Conservation (phyloP, 2,797 vertebrate species). For the Coregonus sp. region DNA sequence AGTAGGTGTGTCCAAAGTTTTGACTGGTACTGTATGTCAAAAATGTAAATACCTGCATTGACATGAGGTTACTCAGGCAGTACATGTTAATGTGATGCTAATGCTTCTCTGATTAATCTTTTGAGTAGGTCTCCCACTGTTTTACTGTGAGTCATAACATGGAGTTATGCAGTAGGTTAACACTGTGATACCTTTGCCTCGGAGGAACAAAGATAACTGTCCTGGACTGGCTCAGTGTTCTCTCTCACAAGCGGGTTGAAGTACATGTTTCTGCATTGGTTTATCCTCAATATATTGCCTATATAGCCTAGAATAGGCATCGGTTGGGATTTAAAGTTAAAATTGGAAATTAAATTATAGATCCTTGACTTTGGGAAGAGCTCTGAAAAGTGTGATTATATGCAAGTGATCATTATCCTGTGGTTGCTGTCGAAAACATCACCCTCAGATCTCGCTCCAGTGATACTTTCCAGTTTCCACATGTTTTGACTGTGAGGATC, state of each 20-base stretch:
- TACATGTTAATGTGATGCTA: background rate
- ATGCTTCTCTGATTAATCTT: background rate
- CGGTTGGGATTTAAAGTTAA: constrained; percentile 56
- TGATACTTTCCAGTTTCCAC: constrained; percentile 43
- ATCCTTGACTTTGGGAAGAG: constrained; percentile 48
- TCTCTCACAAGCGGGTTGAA: constrained; percentile 20
- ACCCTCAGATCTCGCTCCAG: constrained; percentile 57
- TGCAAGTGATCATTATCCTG: constrained; percentile 69
- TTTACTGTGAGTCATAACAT: constrained; percentile 6
- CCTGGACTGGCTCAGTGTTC: constrained; percentile 26
- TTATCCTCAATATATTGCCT: constrained; percentile 46
- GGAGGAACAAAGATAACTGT: constrained; percentile 12
- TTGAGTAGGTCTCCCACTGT: background rate
- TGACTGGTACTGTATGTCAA: background rate
- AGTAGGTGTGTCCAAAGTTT: too few species aligned
- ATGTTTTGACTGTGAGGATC: constrained; percentile 55
- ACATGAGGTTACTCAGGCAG: background rate
- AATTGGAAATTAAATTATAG: constrained; percentile 67
- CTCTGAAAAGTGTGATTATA: constrained; percentile 36
- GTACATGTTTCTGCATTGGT: constrained; percentile 41
- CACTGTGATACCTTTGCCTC: constrained; percentile 8
- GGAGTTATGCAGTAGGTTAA: constrained; percentile 1
- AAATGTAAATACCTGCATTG: background rate
- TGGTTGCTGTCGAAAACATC: constrained; percentile 51
- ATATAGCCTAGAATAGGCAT: constrained; percentile 50